Base-by-base conservation (phyloP, 2,888 invertebrate genomes). In the Boloria euphrosyne region DNA sequence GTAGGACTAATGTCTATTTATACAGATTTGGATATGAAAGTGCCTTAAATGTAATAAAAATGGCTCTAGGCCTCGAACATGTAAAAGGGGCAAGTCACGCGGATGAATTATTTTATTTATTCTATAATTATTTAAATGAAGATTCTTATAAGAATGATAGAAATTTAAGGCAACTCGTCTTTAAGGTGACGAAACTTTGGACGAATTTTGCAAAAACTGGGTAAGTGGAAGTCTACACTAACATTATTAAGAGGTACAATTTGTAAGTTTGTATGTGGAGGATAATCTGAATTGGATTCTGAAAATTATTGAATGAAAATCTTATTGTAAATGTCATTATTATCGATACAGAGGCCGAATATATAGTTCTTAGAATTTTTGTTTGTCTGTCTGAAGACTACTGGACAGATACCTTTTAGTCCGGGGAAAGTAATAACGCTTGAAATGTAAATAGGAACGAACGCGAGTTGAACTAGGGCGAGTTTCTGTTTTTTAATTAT, bases 71-170 rank as follows among this genome's bases (percentile, higher is more conserved):
- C 10, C 65, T 68, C 0, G 46, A 46, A 0, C 59, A 79, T 4
- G 68, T 82, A 52, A 72, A 79, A 75, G 93, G 93, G 0, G 89
- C 85, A 0, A 82, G 84, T 38, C 93, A 93, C 53, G 89, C 85
- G 0, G 93, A 93, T 66, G 93, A 93, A 2, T 18, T 93, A 13
- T 85, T 85, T 50, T 93, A 93, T 72, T 55, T 89, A 5, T 93
- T 93, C 65, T 87, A 84, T 55, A 82, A 82, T 46, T 79, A 80
- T 13, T 66, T 76, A 3, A 86, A 84, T 54, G 82, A 81, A 60
- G 81, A 87, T 53, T 76, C 77, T n/a, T 87, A 85, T 31, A 72
- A 75, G 53, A 73, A 80, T 3, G 22, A 22, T 80, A 82, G 17
- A 72, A 79, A 3, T 65, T 82, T 7, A 83, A 82, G 65, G 80